phyloP scores from a whole-genome alignment of 2,113 vertebrate species.

The Heterocephalus glaber region DNA sequence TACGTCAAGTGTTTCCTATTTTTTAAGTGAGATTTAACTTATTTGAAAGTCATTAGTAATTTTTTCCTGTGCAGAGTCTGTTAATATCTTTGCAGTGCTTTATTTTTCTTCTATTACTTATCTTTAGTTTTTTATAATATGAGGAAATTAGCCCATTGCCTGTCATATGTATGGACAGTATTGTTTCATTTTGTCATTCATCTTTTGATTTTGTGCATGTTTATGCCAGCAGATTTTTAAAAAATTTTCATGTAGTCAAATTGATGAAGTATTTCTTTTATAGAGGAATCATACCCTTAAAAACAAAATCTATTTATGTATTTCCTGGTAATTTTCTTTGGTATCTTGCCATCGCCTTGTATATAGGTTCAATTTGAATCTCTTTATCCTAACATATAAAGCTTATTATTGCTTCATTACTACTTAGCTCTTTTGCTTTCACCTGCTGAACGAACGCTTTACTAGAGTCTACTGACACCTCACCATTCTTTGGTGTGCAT shows the following conservation, averaged over 20 bases:
- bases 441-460: not conserved
- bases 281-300: slow-evolving; percentile 20
- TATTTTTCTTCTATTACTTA: not conserved
- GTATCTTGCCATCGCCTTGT: slow-evolving; percentile 7
- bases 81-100: not conserved
- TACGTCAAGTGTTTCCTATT: not conserved
- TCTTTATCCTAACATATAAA: slow-evolving; percentile 14
- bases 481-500: not conserved
- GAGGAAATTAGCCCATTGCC: slow-evolving; percentile 26
- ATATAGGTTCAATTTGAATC: slow-evolving; percentile 12
- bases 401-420: not conserved
- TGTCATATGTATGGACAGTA: not conserved
- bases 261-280: slow-evolving; percentile 51
- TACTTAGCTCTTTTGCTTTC: slow-evolving; percentile 35
- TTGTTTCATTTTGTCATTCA: slow-evolving; percentile 48
- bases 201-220: slow-evolving; percentile 64
- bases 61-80: slow-evolving; percentile 30
- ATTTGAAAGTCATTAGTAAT: slow-evolving; percentile 49
- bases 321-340: slow-evolving; percentile 56
- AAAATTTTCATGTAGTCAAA: slow-evolving; percentile 53
- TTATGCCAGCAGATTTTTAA: not conserved
- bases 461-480: not conserved
- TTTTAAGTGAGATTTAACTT: not conserved
- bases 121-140: slow-evolving; percentile 43
- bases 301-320: slow-evolving; percentile 38